Conservation (phyloP, 1,140 invertebrate genomes). For the Heterodera carotae region DNA sequence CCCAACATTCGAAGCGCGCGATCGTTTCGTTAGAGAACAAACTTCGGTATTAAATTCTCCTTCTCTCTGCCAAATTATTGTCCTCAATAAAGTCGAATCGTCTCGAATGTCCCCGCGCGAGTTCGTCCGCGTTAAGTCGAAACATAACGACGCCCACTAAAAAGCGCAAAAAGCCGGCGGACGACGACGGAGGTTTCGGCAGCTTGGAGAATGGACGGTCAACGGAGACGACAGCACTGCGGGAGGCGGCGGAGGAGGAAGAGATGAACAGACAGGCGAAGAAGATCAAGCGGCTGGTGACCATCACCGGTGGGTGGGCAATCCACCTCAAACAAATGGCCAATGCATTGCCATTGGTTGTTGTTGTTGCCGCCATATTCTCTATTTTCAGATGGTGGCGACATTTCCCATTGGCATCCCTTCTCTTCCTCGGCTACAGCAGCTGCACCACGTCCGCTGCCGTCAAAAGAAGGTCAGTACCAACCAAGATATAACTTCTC, state of each 20-base stretch:
- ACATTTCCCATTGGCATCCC: background rate
- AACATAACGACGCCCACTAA: background rate
- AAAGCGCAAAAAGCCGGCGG: conserved; percentile 14
- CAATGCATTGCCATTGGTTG: background rate
- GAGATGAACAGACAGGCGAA: background rate
- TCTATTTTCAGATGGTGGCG: background rate
- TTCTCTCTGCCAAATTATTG: background rate
- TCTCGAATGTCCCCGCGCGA: background rate
- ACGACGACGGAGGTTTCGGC: background rate
- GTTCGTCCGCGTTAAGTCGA: background rate
- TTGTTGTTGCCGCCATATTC: no score
- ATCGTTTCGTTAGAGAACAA: conserved; percentile 32
- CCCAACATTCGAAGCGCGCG: conserved; percentile 54
- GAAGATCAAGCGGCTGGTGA: conserved; percentile 12
- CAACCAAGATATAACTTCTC: no score
- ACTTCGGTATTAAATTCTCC: background rate
- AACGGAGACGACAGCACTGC: background rate
- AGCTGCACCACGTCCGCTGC: no score
- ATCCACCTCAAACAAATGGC: background rate
- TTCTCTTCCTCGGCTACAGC: background rate
- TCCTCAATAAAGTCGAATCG: background rate
- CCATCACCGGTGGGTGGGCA: background rate
- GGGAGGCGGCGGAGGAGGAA: background rate
- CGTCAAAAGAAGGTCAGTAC: no score
- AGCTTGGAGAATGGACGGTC: background rate